These are phyloP conservation scores for Maconellicoccus hirsutus DNA, from an alignment of 1,140 invertebrate genomes.

Conservation along the genomic window DNA sequence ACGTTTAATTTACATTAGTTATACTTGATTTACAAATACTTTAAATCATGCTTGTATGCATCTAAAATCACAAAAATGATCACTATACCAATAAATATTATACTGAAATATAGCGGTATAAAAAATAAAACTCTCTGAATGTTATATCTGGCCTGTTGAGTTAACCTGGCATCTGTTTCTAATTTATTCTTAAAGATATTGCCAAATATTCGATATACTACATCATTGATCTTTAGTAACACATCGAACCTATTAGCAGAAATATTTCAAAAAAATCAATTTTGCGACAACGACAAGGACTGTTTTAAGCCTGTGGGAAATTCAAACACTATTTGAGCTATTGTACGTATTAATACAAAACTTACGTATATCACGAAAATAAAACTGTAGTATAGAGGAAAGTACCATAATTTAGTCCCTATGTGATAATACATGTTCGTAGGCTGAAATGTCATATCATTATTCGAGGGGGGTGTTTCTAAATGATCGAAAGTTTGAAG, in stretches of 20 bases:
- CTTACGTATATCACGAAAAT: constrained; percentile 69
- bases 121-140: neutral
- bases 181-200: neutral
- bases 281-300: neutral
- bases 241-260: neutral
- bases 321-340: constrained; percentile 36
- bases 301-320: neutral
- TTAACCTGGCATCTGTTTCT: neutral
- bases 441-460: neutral
- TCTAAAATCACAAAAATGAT: neutral
- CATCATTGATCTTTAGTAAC: neutral
- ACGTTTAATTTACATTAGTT: neutral
- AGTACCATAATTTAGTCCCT: constrained; percentile 66
- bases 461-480: neutral
- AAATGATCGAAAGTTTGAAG: neutral
- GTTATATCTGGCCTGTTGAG: constrained; percentile 3
- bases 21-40: neutral
- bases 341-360: constrained; percentile 61
- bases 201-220: neutral
- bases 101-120: constrained; percentile 13
- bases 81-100: neutral
- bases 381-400: constrained; percentile 71
- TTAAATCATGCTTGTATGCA: neutral
- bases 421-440: constrained; percentile 34
- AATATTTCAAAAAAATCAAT: neutral